A percentile compares a stretch with the other conserved stretches of the same genome.
Evolutionary conservation across 1,140 invertebrate species (phyloP).

Genomic region (Eupeodes corollae): DNA sequence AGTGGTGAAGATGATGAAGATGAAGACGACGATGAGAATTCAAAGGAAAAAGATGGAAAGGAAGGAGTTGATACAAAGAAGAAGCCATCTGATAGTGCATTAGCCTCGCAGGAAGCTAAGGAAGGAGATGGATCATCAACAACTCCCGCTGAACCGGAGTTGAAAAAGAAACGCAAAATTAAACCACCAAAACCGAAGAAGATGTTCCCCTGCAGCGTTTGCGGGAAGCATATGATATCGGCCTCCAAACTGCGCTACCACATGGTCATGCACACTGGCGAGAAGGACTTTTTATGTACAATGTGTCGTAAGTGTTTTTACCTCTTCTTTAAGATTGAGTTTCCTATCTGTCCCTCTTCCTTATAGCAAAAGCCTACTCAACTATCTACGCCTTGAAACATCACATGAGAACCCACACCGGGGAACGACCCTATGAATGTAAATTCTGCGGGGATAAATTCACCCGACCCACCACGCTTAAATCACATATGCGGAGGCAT

Average conservation of each 20-base stretch:
- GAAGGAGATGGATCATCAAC: background rate
- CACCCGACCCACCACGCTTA: conserved; percentile 45
- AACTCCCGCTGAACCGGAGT: no score
- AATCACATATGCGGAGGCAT: conserved; percentile 53
- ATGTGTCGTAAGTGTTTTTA: conserved; percentile 9
- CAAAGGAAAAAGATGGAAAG: background rate
- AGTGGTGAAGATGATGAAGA: background rate
- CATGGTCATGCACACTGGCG: conserved; percentile 11
- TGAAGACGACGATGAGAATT: background rate
- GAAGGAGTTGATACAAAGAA: background rate
- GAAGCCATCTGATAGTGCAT: no score
- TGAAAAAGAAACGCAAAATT: background rate
- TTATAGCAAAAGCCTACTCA: conserved; percentile 9
- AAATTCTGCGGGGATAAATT: conserved; percentile 37
- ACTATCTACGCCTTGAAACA: conserved; percentile 10
- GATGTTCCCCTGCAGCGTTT: conserved; percentile 9
- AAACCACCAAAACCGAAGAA: conserved; percentile 7
- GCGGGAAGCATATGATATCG: conserved; percentile 10
- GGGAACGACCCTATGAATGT: conserved; percentile 27
- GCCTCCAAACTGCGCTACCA: conserved; percentile 10
- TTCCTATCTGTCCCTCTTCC: background rate
- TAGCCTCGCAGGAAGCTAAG: no score
- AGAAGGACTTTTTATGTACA: conserved; percentile 9
- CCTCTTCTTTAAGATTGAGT: background rate
- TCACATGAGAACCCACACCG: conserved; percentile 18